Base-by-base conservation (phyloP, 2,888 invertebrate genomes). In the Caenorhabditis sp. region DNA sequence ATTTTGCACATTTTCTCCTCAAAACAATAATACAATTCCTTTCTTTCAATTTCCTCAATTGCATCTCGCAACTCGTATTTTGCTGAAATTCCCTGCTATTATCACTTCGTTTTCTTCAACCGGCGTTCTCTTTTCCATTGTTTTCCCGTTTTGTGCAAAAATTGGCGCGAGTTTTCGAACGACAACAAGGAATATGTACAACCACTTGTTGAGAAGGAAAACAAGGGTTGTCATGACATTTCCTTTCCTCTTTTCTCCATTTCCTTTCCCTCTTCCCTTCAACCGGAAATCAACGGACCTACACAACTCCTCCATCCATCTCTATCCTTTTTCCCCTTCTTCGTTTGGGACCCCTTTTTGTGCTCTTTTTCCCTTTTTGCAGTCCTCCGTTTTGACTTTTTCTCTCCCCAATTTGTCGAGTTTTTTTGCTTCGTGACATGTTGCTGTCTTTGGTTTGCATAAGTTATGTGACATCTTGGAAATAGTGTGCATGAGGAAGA, bases 401-500 rank as follows among this genome's bases (percentile, higher is more conserved):
- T 24, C 22, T 54, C 28, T 38, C 38, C 63, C 73, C 61, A 68
- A 61, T 68, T 61, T 80, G 58, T 73, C 51, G 38, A 58, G 58
- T 80, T 64, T 73, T 73, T 68, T 68, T 35, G 41, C 31, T 24
- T 59, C 47, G 75, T 75, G 69, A 66, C 70, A 69, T 56, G 69
- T 69, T 70, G 64, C 64, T 66, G 28, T 49, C 51, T 64, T 54
- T 69, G 64, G 68, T 69, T 74, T 68, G 77, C 69, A 77, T 77
- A 77, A 63, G 41, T 56, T 69, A 77, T 73, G 81, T 77, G 77
- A 74, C 74, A 64, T 28, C 16, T 31, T 35, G 26, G 59, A 51
- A 41, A 74, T 35, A 68, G 59, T 69, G 59, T 59, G 59, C 6
- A 16, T 51, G 26, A 28, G 10, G 26, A 24, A 59, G 76, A 76